phyloP scores from a whole-genome alignment of 2,797 vertebrate species.

The Lutjanus campechanus region DNA sequence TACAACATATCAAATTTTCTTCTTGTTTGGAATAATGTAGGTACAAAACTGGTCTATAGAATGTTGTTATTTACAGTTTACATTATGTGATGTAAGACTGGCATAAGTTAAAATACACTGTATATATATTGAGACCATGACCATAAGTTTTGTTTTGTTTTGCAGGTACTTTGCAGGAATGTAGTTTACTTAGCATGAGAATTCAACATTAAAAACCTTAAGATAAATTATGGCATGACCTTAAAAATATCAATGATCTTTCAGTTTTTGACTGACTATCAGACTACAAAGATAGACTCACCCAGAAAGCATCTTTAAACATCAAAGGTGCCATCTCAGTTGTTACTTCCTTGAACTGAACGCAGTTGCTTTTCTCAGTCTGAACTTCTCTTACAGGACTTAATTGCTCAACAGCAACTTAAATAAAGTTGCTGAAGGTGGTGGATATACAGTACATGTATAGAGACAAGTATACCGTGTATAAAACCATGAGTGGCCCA shows the following conservation, averaged over 20 bases:
- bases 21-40: no score
- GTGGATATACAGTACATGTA: not conserved
- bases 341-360: slow-evolving; percentile 34
- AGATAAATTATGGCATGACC: not conserved
- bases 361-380: not conserved
- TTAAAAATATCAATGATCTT: not conserved
- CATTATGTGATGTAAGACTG: not conserved
- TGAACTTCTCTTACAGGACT: not conserved
- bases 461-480: slow-evolving; percentile 46
- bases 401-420: not conserved
- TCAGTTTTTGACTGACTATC: not conserved
- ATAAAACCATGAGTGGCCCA: slow-evolving; percentile 45
- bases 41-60: not conserved
- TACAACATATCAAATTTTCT: no score
- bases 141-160: not conserved
- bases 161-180: not conserved
- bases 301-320: slow-evolving; percentile 96
- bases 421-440: not conserved
- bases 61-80: not conserved
- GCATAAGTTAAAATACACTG: not conserved
- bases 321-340: slow-evolving; percentile 80
- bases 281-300: slow-evolving; percentile 81
- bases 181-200: not conserved
- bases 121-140: not conserved
- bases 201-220: not conserved